Conservation (phyloP, 2,888 invertebrate genomes). For the Watsonalla cultraria region DNA sequence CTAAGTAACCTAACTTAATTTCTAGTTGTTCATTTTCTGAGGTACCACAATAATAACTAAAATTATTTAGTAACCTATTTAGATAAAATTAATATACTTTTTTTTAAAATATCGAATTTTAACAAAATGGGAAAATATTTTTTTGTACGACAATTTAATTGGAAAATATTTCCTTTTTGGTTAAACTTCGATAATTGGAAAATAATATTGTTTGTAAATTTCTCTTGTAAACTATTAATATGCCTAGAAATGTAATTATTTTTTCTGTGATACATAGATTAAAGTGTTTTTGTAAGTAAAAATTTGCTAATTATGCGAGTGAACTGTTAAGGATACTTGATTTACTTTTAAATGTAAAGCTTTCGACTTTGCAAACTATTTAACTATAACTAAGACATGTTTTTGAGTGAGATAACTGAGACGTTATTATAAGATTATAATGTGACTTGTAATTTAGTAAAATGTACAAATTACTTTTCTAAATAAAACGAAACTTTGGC, state of each 20-base stretch:
- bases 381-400: slow-evolving; percentile 28
- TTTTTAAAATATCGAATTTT: not conserved
- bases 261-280: slow-evolving; percentile 78
- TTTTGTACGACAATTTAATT: too few species aligned
- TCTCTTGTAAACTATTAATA: slow-evolving; percentile 43
- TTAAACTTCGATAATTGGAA: slow-evolving; percentile 1
- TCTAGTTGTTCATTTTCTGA: not conserved
- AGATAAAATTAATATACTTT: not conserved
- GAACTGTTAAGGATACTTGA: slow-evolving; percentile 45
- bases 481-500: slow-evolving; percentile 77
- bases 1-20: not conserved
- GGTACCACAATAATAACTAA: not conserved
- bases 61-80: not conserved
- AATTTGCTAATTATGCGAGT: slow-evolving; percentile 38
- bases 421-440: slow-evolving; percentile 13
- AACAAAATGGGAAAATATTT: too few species aligned
- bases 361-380: slow-evolving; percentile 55
- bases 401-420: slow-evolving; percentile 9
- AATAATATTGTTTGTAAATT: slow-evolving; percentile 16
- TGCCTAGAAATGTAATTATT: slow-evolving; percentile 67
- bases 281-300: slow-evolving; percentile 70
- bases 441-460: slow-evolving; percentile 54
- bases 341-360: slow-evolving; percentile 46
- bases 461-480: slow-evolving; percentile 76
- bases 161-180: not conserved